Percentiles rank a stretch among this genome's conserved stretches.
Conservation (phyloP, 2,797 vertebrate species). For the Chrysocyon brachyurus region DNA sequence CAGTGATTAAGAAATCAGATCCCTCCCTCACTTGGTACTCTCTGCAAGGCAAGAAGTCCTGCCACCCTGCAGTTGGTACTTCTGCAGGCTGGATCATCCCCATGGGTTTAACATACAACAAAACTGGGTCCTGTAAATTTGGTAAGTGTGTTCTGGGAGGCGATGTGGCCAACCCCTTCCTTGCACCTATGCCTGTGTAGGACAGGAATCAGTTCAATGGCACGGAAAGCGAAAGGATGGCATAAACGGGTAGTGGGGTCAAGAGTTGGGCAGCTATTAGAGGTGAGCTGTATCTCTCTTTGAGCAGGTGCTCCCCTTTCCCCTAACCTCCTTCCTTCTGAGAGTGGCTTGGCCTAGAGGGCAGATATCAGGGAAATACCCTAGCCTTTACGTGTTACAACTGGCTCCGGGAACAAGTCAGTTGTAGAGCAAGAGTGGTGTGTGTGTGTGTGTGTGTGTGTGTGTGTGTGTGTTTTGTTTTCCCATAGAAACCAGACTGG, state of each 20-base stretch:
- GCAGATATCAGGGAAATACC: not conserved
- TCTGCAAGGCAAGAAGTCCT: slow-evolving; percentile 92
- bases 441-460: not conserved
- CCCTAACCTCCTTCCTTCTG: not conserved
- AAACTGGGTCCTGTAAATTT: slow-evolving; percentile 89
- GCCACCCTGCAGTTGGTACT: slow-evolving; percentile 92
- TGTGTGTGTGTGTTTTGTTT: not conserved
- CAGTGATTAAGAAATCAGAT: slow-evolving; percentile 87
- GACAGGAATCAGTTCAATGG: not conserved
- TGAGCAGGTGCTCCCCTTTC: not conserved
- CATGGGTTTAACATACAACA: slow-evolving; percentile 90
- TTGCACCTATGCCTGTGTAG: not conserved
- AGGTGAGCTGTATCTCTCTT: not conserved
- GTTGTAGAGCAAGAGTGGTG: not conserved
- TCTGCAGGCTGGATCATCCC: slow-evolving; percentile 96
- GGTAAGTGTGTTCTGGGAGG: slow-evolving; percentile 87
- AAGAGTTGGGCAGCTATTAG: not conserved
- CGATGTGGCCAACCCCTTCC: not conserved
- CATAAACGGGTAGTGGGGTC: not conserved
- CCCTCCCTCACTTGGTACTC: slow-evolving; percentile 83
- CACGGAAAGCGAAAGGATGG: not conserved
- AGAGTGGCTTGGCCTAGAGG: not conserved
- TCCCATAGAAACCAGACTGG: not conserved
- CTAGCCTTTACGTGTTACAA: not conserved
- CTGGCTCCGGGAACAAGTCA: not conserved